Evolutionary conservation across 2,113 vertebrate species (phyloP).

Genomic region (Deroptyus accipitrinus): DNA sequence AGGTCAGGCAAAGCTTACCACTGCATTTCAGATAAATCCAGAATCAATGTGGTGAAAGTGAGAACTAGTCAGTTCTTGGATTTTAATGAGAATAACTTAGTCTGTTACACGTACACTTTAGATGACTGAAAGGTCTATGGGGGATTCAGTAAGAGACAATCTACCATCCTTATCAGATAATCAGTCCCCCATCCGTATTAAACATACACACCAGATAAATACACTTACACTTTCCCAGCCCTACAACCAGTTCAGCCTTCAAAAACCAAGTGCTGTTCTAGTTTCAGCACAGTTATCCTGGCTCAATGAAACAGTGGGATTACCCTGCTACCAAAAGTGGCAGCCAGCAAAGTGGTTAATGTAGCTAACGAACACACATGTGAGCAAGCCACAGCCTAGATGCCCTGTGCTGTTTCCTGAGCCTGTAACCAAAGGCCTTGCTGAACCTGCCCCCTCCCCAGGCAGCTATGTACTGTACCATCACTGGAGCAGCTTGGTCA

Average conservation of each 20-base stretch:
- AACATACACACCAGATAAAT: neutral
- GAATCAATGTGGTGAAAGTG: neutral
- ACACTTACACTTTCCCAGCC: neutral
- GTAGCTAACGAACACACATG: rapidly evolving
- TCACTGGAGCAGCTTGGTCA: neutral
- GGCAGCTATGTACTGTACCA: rapidly evolving
- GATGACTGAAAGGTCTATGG: neutral
- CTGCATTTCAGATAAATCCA: neutral
- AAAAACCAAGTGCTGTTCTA: neutral
- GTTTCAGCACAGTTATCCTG: neutral
- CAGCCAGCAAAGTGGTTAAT: neutral
- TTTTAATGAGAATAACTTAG: neutral
- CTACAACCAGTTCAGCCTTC: neutral
- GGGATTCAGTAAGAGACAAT: neutral
- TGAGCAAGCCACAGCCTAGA: neutral
- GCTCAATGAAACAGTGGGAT: neutral
- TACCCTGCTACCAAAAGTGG: rapidly evolving
- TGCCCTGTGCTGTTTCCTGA: rapidly evolving
- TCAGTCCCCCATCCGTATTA: neutral
- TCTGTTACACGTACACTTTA: neutral
- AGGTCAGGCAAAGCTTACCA: neutral
- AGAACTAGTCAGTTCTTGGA: neutral
- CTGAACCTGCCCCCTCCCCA: neutral
- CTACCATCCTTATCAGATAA: neutral
- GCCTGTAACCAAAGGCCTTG: neutral